phyloP scores from a whole-genome alignment of 2,888 invertebrate species.

The Chorisops tibialis region DNA sequence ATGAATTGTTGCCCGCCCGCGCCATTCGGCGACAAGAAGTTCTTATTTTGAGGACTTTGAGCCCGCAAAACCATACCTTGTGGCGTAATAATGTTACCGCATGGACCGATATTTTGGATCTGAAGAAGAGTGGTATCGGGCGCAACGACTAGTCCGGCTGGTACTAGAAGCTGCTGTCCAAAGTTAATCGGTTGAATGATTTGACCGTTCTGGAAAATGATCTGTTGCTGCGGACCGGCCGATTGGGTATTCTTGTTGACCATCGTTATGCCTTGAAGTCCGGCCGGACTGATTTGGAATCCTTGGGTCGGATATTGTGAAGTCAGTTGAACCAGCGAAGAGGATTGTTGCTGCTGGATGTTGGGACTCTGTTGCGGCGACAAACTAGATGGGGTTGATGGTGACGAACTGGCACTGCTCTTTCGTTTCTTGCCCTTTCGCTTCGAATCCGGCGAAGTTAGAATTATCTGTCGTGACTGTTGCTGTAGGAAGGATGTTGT shows the following conservation, averaged over 20 bases:
- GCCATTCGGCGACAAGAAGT: conserved; percentile 70
- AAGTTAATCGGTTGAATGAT: conserved; percentile 81
- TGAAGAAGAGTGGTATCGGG: conserved; percentile 73
- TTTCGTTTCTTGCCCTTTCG: conserved; percentile 72
- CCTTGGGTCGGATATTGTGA: conserved; percentile 67
- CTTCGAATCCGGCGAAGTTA: conserved; percentile 70
- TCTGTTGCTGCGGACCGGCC: conserved; percentile 53
- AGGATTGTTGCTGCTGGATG: conserved; percentile 36
- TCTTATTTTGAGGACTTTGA: conserved; percentile 69
- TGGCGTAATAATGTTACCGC: conserved; percentile 63
- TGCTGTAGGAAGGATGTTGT: conserved; percentile 37
- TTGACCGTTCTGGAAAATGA: conserved; percentile 54
- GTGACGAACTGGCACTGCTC: conserved; percentile 48
- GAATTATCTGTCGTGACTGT: conserved; percentile 41
- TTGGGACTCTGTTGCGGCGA: conserved; percentile 50
- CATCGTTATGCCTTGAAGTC: conserved; percentile 70
- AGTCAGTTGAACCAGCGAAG: conserved; percentile 51
- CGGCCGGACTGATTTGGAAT: conserved; percentile 71
- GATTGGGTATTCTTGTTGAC: conserved; percentile 55
- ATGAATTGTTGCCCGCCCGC: conserved; percentile 63
- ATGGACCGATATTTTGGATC: conserved; percentile 70
- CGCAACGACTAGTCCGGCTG: conserved; percentile 82
- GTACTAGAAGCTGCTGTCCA: conserved; percentile 80
- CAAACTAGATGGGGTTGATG: conserved; percentile 43
- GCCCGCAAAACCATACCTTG: conserved; percentile 77